Evolutionary conservation across 2,888 invertebrate species (phyloP).

Genomic region (Cheilosia scutellata): DNA sequence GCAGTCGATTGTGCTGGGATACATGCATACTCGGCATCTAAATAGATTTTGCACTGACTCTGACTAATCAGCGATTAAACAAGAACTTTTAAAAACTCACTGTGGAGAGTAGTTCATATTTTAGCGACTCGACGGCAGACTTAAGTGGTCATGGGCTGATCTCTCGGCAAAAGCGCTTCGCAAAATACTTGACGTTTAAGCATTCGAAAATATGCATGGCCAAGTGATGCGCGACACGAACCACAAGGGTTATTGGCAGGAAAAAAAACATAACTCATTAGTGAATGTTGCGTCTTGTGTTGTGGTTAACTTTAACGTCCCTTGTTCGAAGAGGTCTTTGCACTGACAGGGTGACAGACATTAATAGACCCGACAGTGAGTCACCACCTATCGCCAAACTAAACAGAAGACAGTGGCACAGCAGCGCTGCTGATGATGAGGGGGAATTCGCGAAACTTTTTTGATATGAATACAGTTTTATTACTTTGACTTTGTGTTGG

Average conservation of each 20-base stretch:
- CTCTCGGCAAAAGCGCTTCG: not conserved
- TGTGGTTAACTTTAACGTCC: conserved; percentile 25
- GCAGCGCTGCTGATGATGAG: conserved; percentile 15
- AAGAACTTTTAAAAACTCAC: conserved; percentile 11
- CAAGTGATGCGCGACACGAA: conserved; percentile 36
- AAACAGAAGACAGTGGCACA: not conserved
- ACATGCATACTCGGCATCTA: conserved; percentile 2
- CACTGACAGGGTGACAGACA: conserved; percentile 13
- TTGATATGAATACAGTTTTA: conserved; percentile 8
- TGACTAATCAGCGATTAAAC: conserved; percentile 40
- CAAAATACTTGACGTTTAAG: conserved; percentile 11
- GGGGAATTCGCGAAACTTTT: conserved; percentile 16
- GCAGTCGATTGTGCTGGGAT: not conserved
- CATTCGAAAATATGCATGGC: not conserved
- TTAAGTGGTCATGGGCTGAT: conserved; percentile 21
- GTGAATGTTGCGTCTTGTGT: conserved; percentile 9
- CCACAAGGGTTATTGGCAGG: conserved; percentile 30
- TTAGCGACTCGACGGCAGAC: conserved; percentile 3
- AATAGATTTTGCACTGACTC: conserved; percentile 16
- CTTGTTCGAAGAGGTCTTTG: conserved; percentile 37
- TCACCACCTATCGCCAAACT: conserved; percentile 18
- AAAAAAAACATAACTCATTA: conserved; percentile 43
- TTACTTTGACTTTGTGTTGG: conserved; percentile 43
- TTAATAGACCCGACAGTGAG: conserved; percentile 40
- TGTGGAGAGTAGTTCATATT: conserved; percentile 22